Evolutionary conservation across 2,113 vertebrate genomes (phyloP), one percentile per base, ranked within the genome.

Genomic region (Burhinus oedicnemus): DNA sequence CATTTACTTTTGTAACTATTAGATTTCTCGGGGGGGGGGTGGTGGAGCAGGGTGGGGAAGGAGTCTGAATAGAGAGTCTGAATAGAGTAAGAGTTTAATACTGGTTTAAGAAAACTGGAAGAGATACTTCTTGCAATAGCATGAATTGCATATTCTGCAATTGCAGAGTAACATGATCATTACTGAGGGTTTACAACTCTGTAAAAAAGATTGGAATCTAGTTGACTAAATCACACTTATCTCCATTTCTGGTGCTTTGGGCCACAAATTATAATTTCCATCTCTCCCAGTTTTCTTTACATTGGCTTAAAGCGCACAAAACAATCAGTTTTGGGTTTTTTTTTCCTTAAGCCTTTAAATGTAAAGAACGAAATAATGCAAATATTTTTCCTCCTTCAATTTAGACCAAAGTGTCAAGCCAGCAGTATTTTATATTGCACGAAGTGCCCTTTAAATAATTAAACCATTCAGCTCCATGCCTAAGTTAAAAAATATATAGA

Each of bases 381-480:
- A 96, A 92, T 87, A 94, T 96, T 95, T 94, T 96, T 74, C 38
- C 60, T 79, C 68, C 77, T 88, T 90, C 75, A 80, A 80, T 91
- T 79, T 62, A 88, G 55, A 81, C 52, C 77, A 92, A 95, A 83
- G 58, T 91, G 91, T 92, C 57, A 68, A 78, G 87, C n/a, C 51
- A 94, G 78, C 34, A 61, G 60, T 91, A 89, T 98, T 98, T 98
- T 98, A 97, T 96, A 98, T 97, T 97, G 97, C 97, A 97, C 83
- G 97, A 97, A 95, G 95, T 40, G 34, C 85, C 80, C 83, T 97
- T 98, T 99, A 97, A 99, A 98, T 98, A 98, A 98, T 99, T 98
- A 98, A 99, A 98, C 93, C 94, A 95, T 92, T 98, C 97, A 82
- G 98, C 97, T 98, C 96, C 97, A 95, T 97, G 82, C 81, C 91